These are phyloP conservation scores for Eutolmus rufibarbis DNA, from an alignment of 2,888 invertebrate species.

Conservation along the genomic window DNA sequence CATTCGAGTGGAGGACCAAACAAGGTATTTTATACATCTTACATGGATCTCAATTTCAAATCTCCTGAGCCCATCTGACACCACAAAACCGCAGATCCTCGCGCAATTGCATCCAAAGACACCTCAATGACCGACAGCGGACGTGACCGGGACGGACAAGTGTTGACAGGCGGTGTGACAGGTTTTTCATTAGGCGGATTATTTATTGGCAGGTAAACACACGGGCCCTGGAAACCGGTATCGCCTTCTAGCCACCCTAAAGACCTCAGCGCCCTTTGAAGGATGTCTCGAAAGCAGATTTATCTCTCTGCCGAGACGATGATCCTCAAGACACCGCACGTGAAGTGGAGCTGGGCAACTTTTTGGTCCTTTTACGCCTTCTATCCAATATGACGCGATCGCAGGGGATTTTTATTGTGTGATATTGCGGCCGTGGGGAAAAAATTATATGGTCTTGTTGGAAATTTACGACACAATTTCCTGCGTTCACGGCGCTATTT, in stretches of 20 bases:
- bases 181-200: neutral
- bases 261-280: neutral
- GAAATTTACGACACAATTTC: slow-evolving; percentile 29
- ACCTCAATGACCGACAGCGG: neutral
- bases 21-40: neutral
- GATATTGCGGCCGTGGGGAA: neutral
- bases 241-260: neutral
- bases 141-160: neutral
- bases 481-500: neutral
- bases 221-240: neutral
- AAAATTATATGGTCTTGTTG: slow-evolving; percentile 19
- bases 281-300: neutral
- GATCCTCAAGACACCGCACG: neutral
- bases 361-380: neutral
- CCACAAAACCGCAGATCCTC: neutral
- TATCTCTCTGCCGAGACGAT: neutral
- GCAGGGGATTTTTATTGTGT: slow-evolving; percentile 24
- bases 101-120: neutral
- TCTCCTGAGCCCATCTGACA: neutral
- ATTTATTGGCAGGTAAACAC: neutral
- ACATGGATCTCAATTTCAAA: neutral
- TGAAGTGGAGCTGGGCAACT: neutral
- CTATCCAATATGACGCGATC: neutral
- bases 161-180: neutral
- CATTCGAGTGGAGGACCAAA: neutral